These are phyloP conservation scores for Labeo catla DNA, from an alignment of 2,113 vertebrate genomes.

Conservation along the genomic window DNA sequence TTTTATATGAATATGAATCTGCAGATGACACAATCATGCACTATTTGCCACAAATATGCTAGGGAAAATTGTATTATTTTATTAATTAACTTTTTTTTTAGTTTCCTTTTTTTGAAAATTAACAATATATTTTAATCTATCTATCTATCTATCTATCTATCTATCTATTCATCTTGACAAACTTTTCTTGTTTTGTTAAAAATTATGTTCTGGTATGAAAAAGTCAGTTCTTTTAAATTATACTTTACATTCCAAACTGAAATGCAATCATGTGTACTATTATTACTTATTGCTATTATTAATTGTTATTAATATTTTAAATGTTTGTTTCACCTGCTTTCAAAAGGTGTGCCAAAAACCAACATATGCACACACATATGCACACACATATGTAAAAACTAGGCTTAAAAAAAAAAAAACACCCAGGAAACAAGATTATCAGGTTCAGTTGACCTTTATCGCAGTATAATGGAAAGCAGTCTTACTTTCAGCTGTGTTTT, in stretches of 20 bases:
- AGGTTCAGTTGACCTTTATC: background rate
- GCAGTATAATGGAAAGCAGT: constrained; percentile 17
- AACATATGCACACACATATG: background rate
- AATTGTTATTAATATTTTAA: too few species aligned
- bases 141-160: background rate
- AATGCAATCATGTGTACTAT: too few species aligned
- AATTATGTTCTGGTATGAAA: background rate
- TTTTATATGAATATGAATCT: too few species aligned
- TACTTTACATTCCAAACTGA: too few species aligned
- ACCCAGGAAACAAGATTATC: background rate
- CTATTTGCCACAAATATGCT: background rate
- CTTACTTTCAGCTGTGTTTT: constrained; percentile 20
- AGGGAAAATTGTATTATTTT: too few species aligned
- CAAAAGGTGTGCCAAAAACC: background rate
- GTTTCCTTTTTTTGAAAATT: too few species aligned
- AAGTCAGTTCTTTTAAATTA: too few species aligned
- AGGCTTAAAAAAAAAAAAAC: background rate
- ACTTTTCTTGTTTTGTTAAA: too few species aligned
- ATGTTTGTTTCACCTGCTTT: background rate
- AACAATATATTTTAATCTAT: background rate
- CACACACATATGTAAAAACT: background rate
- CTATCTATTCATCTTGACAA: background rate
- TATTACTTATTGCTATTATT: too few species aligned
- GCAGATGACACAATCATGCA: too few species aligned
- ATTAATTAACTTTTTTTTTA: too few species aligned